Base-by-base conservation (phyloP, 2,797 vertebrate genomes). In the Geotrypetes seraphini region DNA sequence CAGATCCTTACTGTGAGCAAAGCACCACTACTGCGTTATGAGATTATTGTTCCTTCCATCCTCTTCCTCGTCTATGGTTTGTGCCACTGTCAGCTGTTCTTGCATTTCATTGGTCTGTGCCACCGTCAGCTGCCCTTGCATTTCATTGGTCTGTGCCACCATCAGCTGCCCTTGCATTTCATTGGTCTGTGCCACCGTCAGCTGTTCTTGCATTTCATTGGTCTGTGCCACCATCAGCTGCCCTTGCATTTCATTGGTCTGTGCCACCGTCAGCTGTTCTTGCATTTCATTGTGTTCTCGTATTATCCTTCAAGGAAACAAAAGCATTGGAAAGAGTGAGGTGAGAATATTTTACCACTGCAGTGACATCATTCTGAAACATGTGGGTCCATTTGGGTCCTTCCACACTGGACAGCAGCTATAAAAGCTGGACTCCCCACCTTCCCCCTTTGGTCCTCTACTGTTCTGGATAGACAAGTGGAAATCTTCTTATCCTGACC, bases 11-110 rank as follows among this genome's bases (percentile, higher is more conserved):
- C n/a, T n/a, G n/a, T n/a, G n/a, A n/a, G n/a, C n/a, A n/a, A n/a
- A n/a, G n/a, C n/a, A n/a, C n/a, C n/a, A n/a, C n/a, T 1, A 28
- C 28, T 21, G 22, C 4, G 22, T 29, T 78, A 49, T 78, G 5
- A 83, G 57, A 9, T 72, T 77, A 66, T 87, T 90, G 67, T 85
- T 78, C 43, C 79, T 74, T 1, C 90, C 84, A 24, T 90, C 79
- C 30, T 78, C 75, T 7, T 66, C 69, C 3, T 60, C 49, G 16
- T 70, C 74, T 63, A 83, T 84, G 69, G 83, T 75, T 39, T 71
- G 73, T 16, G 43, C 63, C 50, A 62, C 63, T 4, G 70, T 29
- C 18, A 60, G 10, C 12, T 73, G 50, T 15, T 68, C 71, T 42
- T 79, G 78, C 1, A 50, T 54, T 53, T 75, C 71, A 4, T 34